Conservation (phyloP, 2,797 vertebrate genomes). For the Garrulus glandarius region DNA sequence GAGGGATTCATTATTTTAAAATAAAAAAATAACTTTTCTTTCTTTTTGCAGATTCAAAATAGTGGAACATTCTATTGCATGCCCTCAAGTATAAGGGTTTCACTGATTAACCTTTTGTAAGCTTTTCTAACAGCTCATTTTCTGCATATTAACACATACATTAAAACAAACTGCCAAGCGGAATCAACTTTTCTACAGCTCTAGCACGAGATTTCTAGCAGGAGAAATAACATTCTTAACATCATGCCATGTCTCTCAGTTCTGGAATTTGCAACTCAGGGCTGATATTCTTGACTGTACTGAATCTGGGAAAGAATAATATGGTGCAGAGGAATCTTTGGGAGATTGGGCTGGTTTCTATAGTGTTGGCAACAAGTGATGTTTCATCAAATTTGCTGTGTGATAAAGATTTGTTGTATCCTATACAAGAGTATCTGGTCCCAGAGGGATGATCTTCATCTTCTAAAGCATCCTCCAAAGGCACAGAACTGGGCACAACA, state of each 20-base stretch:
- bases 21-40: background rate
- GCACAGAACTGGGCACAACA: background rate
- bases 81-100: background rate
- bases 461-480: background rate
- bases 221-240: background rate
- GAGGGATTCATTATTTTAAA: background rate
- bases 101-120: background rate
- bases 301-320: background rate
- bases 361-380: background rate
- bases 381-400: background rate
- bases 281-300: background rate
- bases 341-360: background rate
- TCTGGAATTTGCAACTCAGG: background rate
- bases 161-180: background rate
- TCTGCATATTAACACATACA: background rate
- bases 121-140: background rate
- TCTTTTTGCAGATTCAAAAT: background rate
- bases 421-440: background rate
- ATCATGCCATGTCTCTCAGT: background rate
- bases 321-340: background rate
- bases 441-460: background rate
- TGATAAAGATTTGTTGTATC: background rate
- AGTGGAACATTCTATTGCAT: background rate
- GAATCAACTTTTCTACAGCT: background rate
- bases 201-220: background rate